phyloP scores from a whole-genome alignment of 92 coral and sea anemone genomes.

The Phymanthus crucifer region DNA sequence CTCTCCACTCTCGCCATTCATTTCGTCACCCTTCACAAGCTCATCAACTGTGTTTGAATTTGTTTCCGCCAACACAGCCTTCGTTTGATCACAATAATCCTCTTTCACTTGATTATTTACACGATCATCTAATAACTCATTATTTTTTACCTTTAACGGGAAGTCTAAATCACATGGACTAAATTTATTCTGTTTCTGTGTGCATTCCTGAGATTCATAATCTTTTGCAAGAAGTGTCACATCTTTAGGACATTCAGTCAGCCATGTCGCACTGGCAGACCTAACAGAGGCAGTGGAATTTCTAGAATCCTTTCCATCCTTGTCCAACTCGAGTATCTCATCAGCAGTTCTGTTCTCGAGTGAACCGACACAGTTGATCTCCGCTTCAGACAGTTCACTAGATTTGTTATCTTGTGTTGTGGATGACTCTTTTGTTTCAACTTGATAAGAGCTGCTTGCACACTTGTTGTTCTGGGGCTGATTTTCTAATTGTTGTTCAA shows the following conservation, averaged over 20 bases:
- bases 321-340: neutral
- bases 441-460: neutral
- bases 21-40: no score
- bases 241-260: neutral
- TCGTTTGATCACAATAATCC: neutral
- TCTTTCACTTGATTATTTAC: neutral
- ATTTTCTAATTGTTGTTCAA: neutral
- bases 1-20: no score
- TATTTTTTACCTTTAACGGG: neutral
- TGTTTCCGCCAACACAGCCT: neutral
- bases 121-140: neutral
- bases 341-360: neutral
- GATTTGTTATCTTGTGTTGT: neutral
- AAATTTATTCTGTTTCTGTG: neutral
- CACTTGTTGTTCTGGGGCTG: neutral
- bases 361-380: neutral
- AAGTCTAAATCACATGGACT: neutral
- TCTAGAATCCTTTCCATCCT: neutral
- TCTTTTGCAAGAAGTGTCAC: no score
- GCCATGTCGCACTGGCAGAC: neutral
- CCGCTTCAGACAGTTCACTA: neutral
- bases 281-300: neutral
- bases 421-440: neutral
- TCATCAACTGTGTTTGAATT: no score
- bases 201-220: neutral